phyloP scores from a whole-genome alignment of 2,113 vertebrate species.

The Acrocephalus arundinaceus region DNA sequence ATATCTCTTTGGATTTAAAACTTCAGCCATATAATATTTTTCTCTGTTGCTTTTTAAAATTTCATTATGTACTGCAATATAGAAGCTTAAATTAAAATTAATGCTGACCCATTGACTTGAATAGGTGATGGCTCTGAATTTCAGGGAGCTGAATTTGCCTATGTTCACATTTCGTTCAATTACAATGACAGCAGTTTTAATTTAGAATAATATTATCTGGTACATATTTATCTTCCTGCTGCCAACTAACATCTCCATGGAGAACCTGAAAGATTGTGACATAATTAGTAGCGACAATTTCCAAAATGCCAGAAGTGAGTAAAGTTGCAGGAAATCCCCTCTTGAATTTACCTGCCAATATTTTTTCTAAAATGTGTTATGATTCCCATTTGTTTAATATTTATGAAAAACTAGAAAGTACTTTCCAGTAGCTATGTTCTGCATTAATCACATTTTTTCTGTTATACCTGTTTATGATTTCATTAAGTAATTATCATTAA shows the following conservation, averaged over 20 bases:
- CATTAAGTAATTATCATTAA: background rate
- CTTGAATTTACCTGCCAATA: background rate
- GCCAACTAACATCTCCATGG: constrained; percentile 13
- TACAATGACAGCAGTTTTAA: constrained; percentile 22
- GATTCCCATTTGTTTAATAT: background rate
- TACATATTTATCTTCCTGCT: constrained; percentile 40
- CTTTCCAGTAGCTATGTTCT: background rate
- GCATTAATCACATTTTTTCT: background rate
- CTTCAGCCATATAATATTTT: background rate
- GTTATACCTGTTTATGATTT: background rate
- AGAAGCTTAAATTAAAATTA: constrained; percentile 26
- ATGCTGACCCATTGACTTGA: background rate
- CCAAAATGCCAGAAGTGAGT: constrained; percentile 1
- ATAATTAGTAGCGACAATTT: constrained; percentile 14
- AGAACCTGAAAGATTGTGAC: constrained; percentile 13
- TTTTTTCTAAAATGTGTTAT: background rate
- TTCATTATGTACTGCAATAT: background rate
- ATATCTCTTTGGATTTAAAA: background rate
- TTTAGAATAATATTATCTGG: constrained; percentile 25
- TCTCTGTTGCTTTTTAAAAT: background rate
- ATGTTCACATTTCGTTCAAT: constrained; percentile 17
- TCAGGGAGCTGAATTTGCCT: constrained; percentile 22
- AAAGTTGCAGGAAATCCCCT: background rate
- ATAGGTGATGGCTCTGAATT: constrained; percentile 12
- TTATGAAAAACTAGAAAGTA: background rate